A percentile compares a stretch with the other conserved stretches of the same genome.
Conservation (phyloP, 2,888 invertebrate species). For the Dryomyza anilis region DNA sequence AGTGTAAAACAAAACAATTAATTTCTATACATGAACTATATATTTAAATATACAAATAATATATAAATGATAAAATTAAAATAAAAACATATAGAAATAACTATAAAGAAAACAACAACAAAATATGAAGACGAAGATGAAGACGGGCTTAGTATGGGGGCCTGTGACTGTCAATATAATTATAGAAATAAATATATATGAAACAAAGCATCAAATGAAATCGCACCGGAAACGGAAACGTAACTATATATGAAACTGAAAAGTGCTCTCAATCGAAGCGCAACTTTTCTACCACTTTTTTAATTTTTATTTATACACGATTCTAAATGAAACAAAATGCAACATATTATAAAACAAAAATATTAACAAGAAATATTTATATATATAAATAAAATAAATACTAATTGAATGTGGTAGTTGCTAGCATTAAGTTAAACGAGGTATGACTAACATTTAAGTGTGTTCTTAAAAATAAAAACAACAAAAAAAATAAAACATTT, state of each 20-base stretch:
- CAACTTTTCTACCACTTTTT: slow-evolving; percentile 32
- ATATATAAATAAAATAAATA: slow-evolving; percentile 23
- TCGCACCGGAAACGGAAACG: too few relatives aligned
- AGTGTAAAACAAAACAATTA: slow-evolving; percentile 36
- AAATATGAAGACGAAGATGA: too few relatives aligned
- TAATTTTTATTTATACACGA: slow-evolving; percentile 32
- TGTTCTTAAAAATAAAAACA: too few relatives aligned
- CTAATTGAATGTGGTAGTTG: slow-evolving; percentile 30
- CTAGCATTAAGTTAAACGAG: slow-evolving; percentile 28
- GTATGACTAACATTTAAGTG: slow-evolving; percentile 9
- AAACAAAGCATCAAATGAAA: slow-evolving; percentile 16
- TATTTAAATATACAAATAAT: slow-evolving; percentile 13
- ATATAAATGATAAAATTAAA: slow-evolving; percentile 30
- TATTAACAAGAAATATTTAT: slow-evolving; percentile 14
- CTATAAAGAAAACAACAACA: slow-evolving; percentile 33
- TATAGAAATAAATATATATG: slow-evolving; percentile 29
- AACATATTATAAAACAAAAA: slow-evolving; percentile 8
- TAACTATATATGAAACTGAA: slow-evolving; percentile 19
- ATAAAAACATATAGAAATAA: slow-evolving; percentile 33
- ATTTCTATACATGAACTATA: slow-evolving; percentile 22
- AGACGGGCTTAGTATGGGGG: slow-evolving; percentile 47
- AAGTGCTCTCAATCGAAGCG: slow-evolving; percentile 31
- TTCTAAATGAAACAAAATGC: slow-evolving; percentile 11
- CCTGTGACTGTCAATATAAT: slow-evolving; percentile 59
- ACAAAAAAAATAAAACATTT: too few relatives aligned